These are phyloP conservation scores for Falco columbarius DNA, from an alignment of 2,797 vertebrate species.

Conservation along the genomic window DNA sequence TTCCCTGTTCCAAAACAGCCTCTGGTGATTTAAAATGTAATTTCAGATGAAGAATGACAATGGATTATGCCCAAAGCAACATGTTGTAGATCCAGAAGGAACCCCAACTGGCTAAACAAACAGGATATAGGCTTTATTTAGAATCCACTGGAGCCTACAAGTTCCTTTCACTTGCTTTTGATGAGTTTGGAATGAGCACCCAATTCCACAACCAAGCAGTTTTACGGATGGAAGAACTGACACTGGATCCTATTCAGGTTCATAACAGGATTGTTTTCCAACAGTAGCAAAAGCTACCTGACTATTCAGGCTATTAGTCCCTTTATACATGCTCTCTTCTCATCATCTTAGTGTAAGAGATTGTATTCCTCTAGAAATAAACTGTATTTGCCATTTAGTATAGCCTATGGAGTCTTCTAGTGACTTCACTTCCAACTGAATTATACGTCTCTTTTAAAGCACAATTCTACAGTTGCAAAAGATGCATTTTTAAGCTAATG, in stretches of 20 bases:
- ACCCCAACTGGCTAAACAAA: neutral
- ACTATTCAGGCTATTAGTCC: neutral
- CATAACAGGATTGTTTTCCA: neutral
- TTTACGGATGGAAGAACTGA: neutral
- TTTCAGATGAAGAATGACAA: conserved; percentile 27
- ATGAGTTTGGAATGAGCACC: neutral
- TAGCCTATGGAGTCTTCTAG: neutral
- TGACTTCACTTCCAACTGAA: neutral
- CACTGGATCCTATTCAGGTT: neutral
- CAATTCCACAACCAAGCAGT: neutral
- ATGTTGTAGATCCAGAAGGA: neutral
- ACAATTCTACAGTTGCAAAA: neutral
- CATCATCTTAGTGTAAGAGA: neutral
- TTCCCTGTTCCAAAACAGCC: conserved; percentile 15
- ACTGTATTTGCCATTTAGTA: neutral
- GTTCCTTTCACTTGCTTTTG: conserved; percentile 1
- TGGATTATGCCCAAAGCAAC: conserved; percentile 22
- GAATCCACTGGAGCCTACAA: neutral
- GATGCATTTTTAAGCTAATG: neutral
- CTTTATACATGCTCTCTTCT: neutral
- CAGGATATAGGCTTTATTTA: neutral
- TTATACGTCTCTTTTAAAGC: neutral
- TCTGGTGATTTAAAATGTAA: conserved; percentile 16
- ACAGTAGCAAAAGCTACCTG: neutral
- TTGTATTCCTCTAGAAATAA: neutral